Evolutionary conservation across 2,113 vertebrate genomes (phyloP).

Genomic region (Genyomyrus donnyi): DNA sequence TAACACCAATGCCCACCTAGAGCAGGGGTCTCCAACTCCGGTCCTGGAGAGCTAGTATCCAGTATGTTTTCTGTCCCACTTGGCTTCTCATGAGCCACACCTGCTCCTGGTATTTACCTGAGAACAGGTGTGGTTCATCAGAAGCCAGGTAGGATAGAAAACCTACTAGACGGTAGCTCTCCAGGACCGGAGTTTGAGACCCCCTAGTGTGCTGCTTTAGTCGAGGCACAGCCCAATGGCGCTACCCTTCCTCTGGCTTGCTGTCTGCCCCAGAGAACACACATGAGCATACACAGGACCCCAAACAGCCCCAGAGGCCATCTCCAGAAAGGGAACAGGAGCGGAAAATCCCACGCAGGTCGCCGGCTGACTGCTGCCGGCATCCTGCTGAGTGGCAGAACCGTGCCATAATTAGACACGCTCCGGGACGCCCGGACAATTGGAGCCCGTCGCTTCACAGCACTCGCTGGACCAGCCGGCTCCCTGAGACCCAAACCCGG

Average conservation of each 20-base stretch:
- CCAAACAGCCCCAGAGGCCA: not conserved
- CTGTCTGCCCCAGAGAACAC: not conserved
- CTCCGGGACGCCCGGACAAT: not conserved
- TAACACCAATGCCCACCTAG: not conserved
- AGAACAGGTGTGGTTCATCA: no score
- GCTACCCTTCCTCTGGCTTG: not conserved
- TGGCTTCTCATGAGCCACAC: no score
- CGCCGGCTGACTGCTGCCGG: not conserved
- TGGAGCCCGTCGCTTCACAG: not conserved
- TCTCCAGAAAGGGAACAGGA: not conserved
- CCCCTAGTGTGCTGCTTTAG: not conserved
- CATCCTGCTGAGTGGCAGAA: not conserved
- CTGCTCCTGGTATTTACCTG: no score
- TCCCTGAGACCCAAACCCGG: not conserved
- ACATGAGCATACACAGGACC: not conserved
- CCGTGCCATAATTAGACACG: constrained; percentile 19
- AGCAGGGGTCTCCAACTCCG: not conserved
- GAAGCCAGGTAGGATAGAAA: no score
- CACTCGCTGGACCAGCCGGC: not conserved
- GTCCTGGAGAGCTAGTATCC: no score
- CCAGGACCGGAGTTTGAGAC: no score
- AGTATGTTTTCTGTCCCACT: no score
- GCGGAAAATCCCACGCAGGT: not conserved
- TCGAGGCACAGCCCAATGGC: not conserved
- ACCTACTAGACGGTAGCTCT: no score